Evolutionary conservation across 2,888 invertebrate genomes (phyloP).

Genomic region (Oscheius sp.): DNA sequence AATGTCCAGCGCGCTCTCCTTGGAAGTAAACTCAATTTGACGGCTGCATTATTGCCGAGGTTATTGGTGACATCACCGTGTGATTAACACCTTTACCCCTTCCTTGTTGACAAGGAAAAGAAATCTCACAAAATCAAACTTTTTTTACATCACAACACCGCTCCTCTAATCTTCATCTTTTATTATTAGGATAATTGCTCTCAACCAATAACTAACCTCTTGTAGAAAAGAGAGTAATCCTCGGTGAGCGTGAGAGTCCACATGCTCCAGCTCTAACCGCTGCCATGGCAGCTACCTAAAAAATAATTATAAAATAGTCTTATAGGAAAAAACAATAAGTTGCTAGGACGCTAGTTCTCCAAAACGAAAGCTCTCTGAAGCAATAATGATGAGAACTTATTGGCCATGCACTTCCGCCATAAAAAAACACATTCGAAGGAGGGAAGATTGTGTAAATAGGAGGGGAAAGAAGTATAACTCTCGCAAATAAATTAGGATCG

Average conservation of each 20-base stretch:
- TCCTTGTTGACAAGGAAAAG: neutral
- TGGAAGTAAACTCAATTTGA: conserved; percentile 24
- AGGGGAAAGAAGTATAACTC: no score
- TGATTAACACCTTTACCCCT: conserved; percentile 10
- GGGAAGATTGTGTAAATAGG: no score
- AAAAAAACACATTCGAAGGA: no score
- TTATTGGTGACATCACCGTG: conserved; percentile 9
- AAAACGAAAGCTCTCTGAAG: no score
- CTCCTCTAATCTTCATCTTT: neutral
- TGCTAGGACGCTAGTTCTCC: no score
- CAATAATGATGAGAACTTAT: no score
- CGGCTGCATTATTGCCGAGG: conserved; percentile 7
- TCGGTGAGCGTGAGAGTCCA: conserved; percentile 27
- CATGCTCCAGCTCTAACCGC: conserved; percentile 62
- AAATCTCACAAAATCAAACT: neutral
- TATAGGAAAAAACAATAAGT: no score
- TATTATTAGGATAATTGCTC: neutral
- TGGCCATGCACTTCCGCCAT: no score
- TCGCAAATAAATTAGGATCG: no score
- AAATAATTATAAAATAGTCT: no score
- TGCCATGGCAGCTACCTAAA: no score
- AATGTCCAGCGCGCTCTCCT: neutral
- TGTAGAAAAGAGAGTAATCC: conserved; percentile 40
- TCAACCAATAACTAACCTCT: conserved; percentile 33
- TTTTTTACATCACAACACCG: neutral